These are phyloP conservation scores for Ataeniobius toweri DNA, from an alignment of 2,797 vertebrate genomes.

Conservation along the genomic window DNA sequence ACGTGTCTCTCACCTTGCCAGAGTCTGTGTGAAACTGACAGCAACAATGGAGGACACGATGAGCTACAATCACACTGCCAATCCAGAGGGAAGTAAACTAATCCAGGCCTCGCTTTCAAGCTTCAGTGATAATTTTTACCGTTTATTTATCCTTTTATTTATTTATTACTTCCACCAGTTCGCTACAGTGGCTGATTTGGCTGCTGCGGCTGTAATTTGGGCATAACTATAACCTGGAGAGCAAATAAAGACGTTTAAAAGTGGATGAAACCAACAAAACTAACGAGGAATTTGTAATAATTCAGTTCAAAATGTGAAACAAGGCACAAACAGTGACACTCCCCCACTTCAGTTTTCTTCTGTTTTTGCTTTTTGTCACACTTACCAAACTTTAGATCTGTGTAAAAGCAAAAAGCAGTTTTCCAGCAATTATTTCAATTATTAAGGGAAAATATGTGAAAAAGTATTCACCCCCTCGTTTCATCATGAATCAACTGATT, in stretches of 20 bases:
- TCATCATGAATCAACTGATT: not conserved
- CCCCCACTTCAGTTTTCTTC: no score
- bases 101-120: constrained; percentile 1
- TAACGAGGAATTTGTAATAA: no score
- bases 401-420: no score
- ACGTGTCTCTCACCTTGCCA: constrained; percentile 49
- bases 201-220: not conserved
- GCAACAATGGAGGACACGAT: constrained; percentile 41
- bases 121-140: not conserved
- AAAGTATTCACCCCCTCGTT: no score
- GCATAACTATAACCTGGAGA: not conserved
- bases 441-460: no score
- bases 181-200: constrained; percentile 3
- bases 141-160: constrained; percentile 3
- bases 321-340: no score
- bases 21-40: constrained; percentile 33
- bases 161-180: not conserved
- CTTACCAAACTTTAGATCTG: no score
- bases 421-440: no score
- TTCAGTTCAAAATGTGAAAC: no score
- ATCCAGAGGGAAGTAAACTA: constrained; percentile 18
- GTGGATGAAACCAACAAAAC: no score
- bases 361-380: no score
- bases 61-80: constrained; percentile 24
- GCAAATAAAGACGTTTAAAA: no score